Percentiles rank a stretch among this genome's conserved stretches.
Conservation (phyloP, 2,888 invertebrate species). For the Myopa testacea region DNA sequence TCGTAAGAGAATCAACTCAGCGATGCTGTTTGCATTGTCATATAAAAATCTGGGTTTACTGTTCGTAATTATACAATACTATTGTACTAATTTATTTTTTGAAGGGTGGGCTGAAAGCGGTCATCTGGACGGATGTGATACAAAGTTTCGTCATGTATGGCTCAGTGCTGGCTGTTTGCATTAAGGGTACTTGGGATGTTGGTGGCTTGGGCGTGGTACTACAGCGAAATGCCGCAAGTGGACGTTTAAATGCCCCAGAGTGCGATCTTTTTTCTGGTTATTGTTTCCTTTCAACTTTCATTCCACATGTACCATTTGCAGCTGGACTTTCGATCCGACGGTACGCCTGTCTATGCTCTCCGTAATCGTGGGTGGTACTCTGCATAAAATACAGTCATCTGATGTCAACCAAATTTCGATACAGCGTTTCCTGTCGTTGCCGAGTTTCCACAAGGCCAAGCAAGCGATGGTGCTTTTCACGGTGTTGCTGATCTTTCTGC, state of each 20-base stretch:
- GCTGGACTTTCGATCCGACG: conserved; percentile 82
- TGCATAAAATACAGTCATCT: conserved; percentile 82
- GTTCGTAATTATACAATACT: no score
- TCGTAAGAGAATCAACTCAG: no score
- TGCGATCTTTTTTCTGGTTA: conserved; percentile 62
- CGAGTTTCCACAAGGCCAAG: conserved; percentile 77
- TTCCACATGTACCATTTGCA: conserved; percentile 58
- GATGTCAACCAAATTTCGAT: conserved; percentile 88
- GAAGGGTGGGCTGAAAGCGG: conserved; percentile 83
- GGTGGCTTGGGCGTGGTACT: conserved; percentile 77
- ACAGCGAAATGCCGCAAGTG: conserved; percentile 76
- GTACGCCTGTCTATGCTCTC: conserved; percentile 84
- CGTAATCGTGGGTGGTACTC: conserved; percentile 78
- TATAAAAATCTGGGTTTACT: no score
- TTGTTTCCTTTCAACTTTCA: background rate
- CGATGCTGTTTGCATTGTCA: no score
- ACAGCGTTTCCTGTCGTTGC: conserved; percentile 83
- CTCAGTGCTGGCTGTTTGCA: conserved; percentile 77
- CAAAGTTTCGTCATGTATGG: conserved; percentile 83
- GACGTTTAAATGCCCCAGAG: conserved; percentile 79
- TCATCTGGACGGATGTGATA: conserved; percentile 86
- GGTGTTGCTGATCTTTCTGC: conserved; percentile 73
- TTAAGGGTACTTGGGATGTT: conserved; percentile 80
- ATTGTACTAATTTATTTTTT: conserved; percentile 63
- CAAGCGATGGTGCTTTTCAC: conserved; percentile 75